Conservation (phyloP, 2,888 invertebrate genomes). For the Troides oblongomaculatus region DNA sequence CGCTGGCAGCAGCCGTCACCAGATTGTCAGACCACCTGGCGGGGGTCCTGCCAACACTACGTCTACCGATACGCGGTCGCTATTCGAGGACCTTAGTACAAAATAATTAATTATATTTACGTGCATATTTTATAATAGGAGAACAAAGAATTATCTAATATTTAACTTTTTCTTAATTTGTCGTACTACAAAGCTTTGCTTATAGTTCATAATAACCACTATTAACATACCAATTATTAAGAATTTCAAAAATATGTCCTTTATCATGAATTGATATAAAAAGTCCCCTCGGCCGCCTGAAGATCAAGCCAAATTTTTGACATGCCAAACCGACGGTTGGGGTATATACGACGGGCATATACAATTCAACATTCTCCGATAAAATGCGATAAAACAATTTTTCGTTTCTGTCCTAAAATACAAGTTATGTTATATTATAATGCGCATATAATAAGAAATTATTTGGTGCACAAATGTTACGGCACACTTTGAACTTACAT, state of each 20-base stretch:
- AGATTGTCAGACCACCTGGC: too few species aligned
- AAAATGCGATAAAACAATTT: slow-evolving; percentile 95
- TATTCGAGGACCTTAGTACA: too few species aligned
- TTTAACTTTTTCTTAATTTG: too few species aligned
- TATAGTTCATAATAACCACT: not conserved
- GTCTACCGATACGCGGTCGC: too few species aligned
- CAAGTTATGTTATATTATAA: not conserved
- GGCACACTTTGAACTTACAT: not conserved
- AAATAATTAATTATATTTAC: too few species aligned
- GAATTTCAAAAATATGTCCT: slow-evolving; percentile 93
- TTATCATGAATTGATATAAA: slow-evolving; percentile 97
- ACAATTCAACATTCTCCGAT: slow-evolving; percentile 93
- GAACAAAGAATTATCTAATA: too few species aligned
- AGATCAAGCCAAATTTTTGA: slow-evolving; percentile 97
- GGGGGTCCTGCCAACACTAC: too few species aligned
- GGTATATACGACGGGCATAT: slow-evolving; percentile 99
- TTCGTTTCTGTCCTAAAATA: slow-evolving; percentile 93
- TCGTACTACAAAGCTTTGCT: not conserved
- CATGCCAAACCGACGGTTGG: slow-evolving; percentile 98
- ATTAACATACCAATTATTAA: slow-evolving; percentile 94
- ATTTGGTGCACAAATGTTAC: not conserved
- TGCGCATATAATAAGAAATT: not conserved
- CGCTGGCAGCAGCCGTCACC: too few species aligned
- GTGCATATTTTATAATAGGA: too few species aligned
- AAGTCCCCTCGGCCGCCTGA: slow-evolving; percentile 94